Percentiles rank a stretch among this genome's conserved stretches.
These are phyloP conservation scores for Euschistus heros DNA, from an alignment of 1,140 invertebrate genomes.

Conservation along the genomic window DNA sequence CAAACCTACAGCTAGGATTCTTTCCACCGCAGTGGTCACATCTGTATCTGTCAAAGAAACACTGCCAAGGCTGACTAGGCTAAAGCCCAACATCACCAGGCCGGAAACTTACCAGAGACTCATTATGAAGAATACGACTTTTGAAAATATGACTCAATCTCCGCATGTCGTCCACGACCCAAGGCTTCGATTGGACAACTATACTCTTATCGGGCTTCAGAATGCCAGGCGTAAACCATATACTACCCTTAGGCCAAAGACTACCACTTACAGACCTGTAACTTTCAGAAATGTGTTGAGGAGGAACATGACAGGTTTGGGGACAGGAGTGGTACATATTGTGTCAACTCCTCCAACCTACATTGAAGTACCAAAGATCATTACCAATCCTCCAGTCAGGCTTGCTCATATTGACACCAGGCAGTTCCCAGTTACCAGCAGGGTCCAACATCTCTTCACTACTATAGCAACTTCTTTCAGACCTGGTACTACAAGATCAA, in stretches of 20 bases:
- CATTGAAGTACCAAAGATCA: constrained; percentile 22
- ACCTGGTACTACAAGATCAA: neutral
- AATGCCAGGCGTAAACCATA: constrained; percentile 3
- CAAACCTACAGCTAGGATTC: constrained; percentile 26
- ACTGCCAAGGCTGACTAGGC: constrained; percentile 12
- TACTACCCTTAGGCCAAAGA: constrained; percentile 19
- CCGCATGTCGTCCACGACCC: neutral
- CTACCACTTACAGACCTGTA: constrained; percentile 16
- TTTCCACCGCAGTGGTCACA: constrained; percentile 30
- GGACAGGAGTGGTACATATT: constrained; percentile 14
- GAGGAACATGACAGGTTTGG: constrained; percentile 20
- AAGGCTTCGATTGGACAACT: neutral
- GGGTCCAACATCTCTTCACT: neutral
- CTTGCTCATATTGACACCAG: neutral
- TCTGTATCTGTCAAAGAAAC: constrained; percentile 29
- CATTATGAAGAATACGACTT: neutral
- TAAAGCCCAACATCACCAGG: constrained; percentile 1
- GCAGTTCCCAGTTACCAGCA: neutral
- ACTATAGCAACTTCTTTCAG: neutral
- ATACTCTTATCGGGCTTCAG: constrained; percentile 3
- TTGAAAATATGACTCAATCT: neutral
- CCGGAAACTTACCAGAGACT: neutral
- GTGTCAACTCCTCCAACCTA: constrained; percentile 23
- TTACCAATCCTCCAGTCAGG: neutral
- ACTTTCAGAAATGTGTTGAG: constrained; percentile 21